Evolutionary conservation across 2,113 vertebrate species (phyloP), one percentile per base, ranked within the genome.

Genomic region (Tetrax tetrax): DNA sequence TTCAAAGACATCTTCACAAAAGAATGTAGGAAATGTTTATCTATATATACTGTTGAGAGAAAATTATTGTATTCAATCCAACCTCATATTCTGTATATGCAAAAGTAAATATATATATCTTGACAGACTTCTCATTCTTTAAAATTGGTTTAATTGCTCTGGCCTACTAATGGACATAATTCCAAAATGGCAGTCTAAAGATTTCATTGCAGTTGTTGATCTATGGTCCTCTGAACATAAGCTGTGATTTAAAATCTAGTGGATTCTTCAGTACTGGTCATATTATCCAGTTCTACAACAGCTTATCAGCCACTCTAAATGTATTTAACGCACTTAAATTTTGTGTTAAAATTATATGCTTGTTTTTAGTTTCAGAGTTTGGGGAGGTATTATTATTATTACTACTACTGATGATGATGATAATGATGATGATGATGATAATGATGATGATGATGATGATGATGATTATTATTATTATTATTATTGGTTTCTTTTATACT

Each of bases 1-100:
- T 96, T 97, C 92, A 97, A 97, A 97, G 93, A 93, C 77, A 54
- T 95, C 80, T 96, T 97, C 94, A 91, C 74, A 83, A 97, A 87
- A 80, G 50, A 94, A 61, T 65, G 21, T 75, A 68, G 29, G 45
- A 93, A 94, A 27, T 38, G 12, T 64, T 13, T 59, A 41, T 65
- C 54, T 83, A 14, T 37, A 37, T 14, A 47, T 33, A 15, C 14
- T 41, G 14, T 51, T 82, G 31, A 76, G 35, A 70, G 12, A 81
- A 96, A 84, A 84, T 33, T 63, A 43, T 53, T 83, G 10, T 78
- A 53, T 71, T 82, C n/a, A 69, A 51, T 47, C 23, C 50, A 50
- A 27, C 13, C 38, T 66, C 38, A 75, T 31, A 43, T 13, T 64
- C 3, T 56, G 1, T 56, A 66, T 50, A 21, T 47, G 31, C 35